Base-by-base conservation (phyloP, 2,888 invertebrate species). In the Phania funesta region DNA sequence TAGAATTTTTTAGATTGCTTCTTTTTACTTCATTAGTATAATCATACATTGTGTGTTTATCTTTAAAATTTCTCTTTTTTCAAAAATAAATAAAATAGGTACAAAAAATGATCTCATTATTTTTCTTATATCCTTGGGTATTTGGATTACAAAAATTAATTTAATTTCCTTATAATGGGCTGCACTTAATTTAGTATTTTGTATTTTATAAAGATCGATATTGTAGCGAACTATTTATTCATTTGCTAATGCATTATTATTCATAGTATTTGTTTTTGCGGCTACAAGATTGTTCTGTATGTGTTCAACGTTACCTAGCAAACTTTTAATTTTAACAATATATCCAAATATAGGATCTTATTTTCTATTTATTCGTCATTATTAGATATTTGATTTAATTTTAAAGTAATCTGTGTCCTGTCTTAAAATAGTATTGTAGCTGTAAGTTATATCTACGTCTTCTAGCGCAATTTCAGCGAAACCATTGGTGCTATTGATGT, bases 401-500 rank as follows among this genome's bases (percentile, higher is more conserved):
- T 26, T 41, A 41, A 41, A 41, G 44, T 13, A 24, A 24, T 50
- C 13, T 50, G 24, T 24, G 48, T 24, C 13, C 48, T 50, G 7
- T 50, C 24, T 48, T 48, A n/a, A 11, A 22, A 48, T 48, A 22
- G 48, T 50, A 11, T 13, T 50, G 16, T 13, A 50, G 48, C 24
- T 50, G 48, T 13, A 50, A 24, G 8, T 58, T 58, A 16, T 58
- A 38, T 58, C 38, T 7, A 38, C 20, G 20, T 35, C n/a, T 22
- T 58, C 35, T 58, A 38, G 4, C 26, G 52, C 64, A 29, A 79
- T 79, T 67, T 73, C 75, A 22, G 71, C 54, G 62, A 76, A 83
- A 29, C 76, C 73, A n/a, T 71, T 56, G 20, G 74, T 35, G 46
- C 41, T 58, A n/a, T 75, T 41, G 29, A 80, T n/a, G 52, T 80